These are phyloP conservation scores for Linurgus olivaceus DNA, from an alignment of 2,797 vertebrate species.

Conservation along the genomic window DNA sequence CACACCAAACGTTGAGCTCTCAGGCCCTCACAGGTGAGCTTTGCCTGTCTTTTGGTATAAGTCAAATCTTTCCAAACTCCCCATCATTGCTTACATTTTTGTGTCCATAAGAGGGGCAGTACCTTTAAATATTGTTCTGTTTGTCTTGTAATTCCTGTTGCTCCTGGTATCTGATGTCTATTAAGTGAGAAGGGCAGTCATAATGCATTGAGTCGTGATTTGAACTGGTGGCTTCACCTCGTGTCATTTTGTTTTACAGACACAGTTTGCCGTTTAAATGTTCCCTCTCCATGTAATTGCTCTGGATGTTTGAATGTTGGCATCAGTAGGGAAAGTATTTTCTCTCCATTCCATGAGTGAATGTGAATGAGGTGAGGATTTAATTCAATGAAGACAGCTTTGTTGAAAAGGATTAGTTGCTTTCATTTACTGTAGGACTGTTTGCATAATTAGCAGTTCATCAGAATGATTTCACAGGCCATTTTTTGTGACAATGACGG, in stretches of 20 bases:
- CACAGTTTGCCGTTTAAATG: slow-evolving; percentile 7
- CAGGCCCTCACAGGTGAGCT: not conserved
- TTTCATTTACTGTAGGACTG: slow-evolving; percentile 37
- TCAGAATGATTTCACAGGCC: not conserved
- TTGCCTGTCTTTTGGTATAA: not conserved
- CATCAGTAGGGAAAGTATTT: not conserved
- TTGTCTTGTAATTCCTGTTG: not conserved
- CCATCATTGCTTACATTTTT: not conserved
- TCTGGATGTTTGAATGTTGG: not conserved
- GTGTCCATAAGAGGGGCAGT: not conserved
- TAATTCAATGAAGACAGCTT: not conserved
- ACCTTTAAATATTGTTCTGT: not conserved
- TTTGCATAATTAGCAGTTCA: slow-evolving; percentile 38
- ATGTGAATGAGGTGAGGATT: slow-evolving; percentile 10
- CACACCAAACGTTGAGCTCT: not conserved
- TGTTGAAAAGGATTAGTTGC: slow-evolving; percentile 35
- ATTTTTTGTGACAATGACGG: slow-evolving; percentile 29
- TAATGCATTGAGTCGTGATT: not conserved
- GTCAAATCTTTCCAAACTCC: not conserved
- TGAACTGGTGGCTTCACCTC: slow-evolving; percentile 14
- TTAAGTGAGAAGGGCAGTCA: slow-evolving; percentile 37
- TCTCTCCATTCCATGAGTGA: not conserved
- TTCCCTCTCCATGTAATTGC: not conserved
- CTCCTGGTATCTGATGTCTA: not conserved
- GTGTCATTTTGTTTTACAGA: slow-evolving; percentile 2